phyloP scores from a whole-genome alignment of 2,113 vertebrate genomes.

The Mesembrinibis cayennensis region DNA sequence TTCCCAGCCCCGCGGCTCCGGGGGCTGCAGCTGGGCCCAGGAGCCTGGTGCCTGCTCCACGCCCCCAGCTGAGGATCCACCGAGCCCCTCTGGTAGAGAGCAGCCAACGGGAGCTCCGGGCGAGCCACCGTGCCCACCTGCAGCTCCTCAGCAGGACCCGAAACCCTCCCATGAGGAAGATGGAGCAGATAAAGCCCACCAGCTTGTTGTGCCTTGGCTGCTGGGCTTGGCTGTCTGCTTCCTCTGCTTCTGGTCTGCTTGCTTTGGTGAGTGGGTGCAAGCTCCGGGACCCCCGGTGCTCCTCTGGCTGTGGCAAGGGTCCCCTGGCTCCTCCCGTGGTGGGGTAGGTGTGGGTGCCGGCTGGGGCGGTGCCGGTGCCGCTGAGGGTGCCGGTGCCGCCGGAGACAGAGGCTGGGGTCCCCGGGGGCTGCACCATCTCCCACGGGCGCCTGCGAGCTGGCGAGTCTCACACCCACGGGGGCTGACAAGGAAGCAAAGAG shows the following conservation, averaged over 20 bases:
- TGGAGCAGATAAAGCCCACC: neutral
- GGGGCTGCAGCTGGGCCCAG: neutral
- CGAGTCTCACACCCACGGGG: neutral
- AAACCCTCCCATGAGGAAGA: neutral
- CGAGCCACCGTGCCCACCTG: neutral
- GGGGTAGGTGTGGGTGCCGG: neutral
- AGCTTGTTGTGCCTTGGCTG: neutral
- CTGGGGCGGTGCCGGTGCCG: neutral
- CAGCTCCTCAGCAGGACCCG: neutral
- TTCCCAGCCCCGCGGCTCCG: neutral
- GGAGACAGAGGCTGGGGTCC: neutral
- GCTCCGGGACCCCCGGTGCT: neutral
- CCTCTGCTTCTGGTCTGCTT: rapidly evolving
- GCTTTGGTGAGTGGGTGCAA: neutral
- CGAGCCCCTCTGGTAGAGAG: rapidly evolving
- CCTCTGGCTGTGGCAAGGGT: neutral
- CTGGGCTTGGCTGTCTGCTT: neutral
- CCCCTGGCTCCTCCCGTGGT: rapidly evolving
- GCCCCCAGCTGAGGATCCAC: neutral
- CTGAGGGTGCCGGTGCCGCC: neutral
- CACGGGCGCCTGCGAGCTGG: neutral
- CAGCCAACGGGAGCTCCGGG: rapidly evolving
- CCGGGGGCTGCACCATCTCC: neutral
- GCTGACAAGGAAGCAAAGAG: neutral
- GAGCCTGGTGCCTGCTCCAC: rapidly evolving